Base-by-base conservation (phyloP, 2,797 vertebrate genomes). In the Capromys pilorides region DNA sequence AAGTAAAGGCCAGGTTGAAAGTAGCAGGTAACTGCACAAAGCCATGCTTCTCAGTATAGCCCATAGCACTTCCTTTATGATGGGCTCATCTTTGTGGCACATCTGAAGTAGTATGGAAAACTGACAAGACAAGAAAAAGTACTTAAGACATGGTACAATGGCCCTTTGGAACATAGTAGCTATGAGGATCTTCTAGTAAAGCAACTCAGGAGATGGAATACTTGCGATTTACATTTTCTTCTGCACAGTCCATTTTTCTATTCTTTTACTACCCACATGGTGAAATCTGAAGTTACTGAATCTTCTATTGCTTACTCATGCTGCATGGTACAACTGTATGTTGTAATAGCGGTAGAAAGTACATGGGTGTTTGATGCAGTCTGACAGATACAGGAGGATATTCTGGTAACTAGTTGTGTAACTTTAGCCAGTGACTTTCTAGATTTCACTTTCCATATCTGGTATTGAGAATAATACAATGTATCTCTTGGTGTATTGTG, bases 361-460 rank as follows among this genome's bases (percentile, higher is more conserved):
- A 6, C 1, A n/a, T 33, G 21, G 49, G 36, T 87, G 3, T 78
- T 69, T 87, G 85, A 91, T 16, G 64, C 62, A 41, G 41, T 89
- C 86, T 87, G n/a, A 69, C 28, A 94, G 69, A 85, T 18, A 41
- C 21, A 91, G 49, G 67, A 84, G 92, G 94, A 73, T 69, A 87
- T 87, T 85, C 73, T 90, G 67, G 66, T 81, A 71, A 59, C 13
- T 24, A 86, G 41, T 16, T 86, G 26, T 69, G 24, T 90, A 54
- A 93, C 71, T 92, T 49, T 39, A 66, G 49, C 49, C 85, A 94
- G 24, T 86, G 64, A 92, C 67, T 94, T 95, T 90, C 57, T 62
- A 94, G 62, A 92, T 39, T 92, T 96, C 22, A 75, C 67, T 92
- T 85, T 95, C 71, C 62, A 94, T 69, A 88, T 86, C 88, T 87